Percentiles rank a stretch among this genome's conserved stretches.
Evolutionary conservation across 2,797 vertebrate genomes (phyloP).

Genomic region (Bovichtus variegatus): DNA sequence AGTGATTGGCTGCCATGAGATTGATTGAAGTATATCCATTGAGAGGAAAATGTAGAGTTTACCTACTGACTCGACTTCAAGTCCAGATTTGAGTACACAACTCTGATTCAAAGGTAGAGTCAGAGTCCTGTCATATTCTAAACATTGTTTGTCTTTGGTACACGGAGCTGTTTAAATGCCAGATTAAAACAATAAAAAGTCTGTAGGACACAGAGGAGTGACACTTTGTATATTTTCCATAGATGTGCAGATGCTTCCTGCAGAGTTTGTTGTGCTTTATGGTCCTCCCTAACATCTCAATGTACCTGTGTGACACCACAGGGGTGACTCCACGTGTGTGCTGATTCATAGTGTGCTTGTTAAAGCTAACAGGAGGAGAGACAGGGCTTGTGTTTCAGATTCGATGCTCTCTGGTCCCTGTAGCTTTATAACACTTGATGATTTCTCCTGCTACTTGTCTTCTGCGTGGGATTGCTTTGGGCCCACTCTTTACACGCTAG

Average conservation of each 20-base stretch:
- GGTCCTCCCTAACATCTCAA: neutral
- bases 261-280: neutral
- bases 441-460: slow-evolving; percentile 61
- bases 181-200: neutral
- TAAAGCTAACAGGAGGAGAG: slow-evolving; percentile 37
- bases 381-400: slow-evolving; percentile 17
- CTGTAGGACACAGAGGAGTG: neutral
- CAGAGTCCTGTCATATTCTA: neutral
- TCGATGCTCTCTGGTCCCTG: slow-evolving; percentile 29
- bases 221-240: neutral
- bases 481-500: slow-evolving; percentile 15
- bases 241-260: neutral
- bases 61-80: neutral
- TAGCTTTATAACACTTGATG: slow-evolving; percentile 40
- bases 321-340: slow-evolving; percentile 1
- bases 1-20: neutral
- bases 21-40: neutral
- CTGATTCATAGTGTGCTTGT: slow-evolving; percentile 34
- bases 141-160: neutral
- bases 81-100: neutral
- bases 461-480: slow-evolving; percentile 42
- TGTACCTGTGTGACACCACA: neutral
- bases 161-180: neutral
- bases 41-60: neutral
- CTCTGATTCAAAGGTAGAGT: neutral